Evolutionary conservation across 2,888 invertebrate species (phyloP).

Genomic region (Synergus laeviventris): DNA sequence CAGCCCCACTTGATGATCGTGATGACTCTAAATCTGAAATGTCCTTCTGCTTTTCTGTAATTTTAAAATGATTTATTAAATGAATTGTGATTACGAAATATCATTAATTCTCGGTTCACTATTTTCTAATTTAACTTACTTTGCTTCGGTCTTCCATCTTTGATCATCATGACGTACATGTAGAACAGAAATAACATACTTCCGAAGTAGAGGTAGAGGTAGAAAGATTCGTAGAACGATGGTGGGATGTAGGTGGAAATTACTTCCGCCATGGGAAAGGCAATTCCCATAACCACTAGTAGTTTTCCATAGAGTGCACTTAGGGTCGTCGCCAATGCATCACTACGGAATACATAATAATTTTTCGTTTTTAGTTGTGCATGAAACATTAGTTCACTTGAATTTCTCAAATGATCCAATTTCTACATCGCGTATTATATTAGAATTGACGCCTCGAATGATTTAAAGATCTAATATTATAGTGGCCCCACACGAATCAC

Average conservation of each 20-base stretch:
- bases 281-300: conserved; percentile 95
- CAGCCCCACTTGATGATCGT: conserved; percentile 72
- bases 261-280: conserved; percentile 97
- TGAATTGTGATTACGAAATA: not conserved
- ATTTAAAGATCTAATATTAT: conserved; percentile 2
- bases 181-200: conserved; percentile 91
- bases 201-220: conserved; percentile 90
- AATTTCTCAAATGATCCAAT: not conserved
- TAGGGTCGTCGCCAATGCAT: conserved; percentile 91
- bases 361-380: not conserved
- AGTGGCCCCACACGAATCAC: conserved; percentile 22
- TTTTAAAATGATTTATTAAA: not conserved
- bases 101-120: too few relatives aligned
- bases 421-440: not conserved
- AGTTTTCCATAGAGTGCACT: conserved; percentile 96
- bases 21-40: conserved; percentile 74
- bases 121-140: conserved; percentile 61
- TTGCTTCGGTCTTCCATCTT: conserved; percentile 79
- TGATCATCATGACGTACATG: conserved; percentile 88
- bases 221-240: conserved; percentile 94
- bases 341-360: conserved; percentile 77
- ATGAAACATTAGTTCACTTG: not conserved
- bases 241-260: conserved; percentile 96
- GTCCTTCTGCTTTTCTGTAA: conserved; percentile 71
- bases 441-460: not conserved